phyloP scores from a whole-genome alignment of 2,113 vertebrate genomes.

The Scomber scombrus region DNA sequence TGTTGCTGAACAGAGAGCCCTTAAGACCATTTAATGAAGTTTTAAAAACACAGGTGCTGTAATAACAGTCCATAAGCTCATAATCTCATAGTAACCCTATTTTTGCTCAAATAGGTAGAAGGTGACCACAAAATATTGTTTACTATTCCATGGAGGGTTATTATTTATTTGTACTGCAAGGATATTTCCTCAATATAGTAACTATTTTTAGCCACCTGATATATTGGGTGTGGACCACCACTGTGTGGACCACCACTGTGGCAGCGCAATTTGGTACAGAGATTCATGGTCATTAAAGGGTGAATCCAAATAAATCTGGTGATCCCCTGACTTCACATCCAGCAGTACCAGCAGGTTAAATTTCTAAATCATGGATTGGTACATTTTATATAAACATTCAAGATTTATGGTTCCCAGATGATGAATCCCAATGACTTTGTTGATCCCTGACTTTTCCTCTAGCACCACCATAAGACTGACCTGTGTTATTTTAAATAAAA shows the following conservation, averaged over 20 bases:
- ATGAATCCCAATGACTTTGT: background rate
- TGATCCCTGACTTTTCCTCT: background rate
- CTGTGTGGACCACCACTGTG: too few species aligned
- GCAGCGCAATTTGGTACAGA: too few species aligned
- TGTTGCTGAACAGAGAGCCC: slow-evolving; percentile 29
- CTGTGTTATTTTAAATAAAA: background rate
- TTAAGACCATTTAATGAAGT: slow-evolving; percentile 43
- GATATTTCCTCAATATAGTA: slow-evolving; percentile 11
- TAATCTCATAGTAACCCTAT: slow-evolving; percentile 3
- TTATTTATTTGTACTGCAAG: slow-evolving; percentile 5
- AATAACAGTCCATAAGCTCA: slow-evolving; percentile 46
- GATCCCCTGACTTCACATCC: too few species aligned
- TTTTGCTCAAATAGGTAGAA: slow-evolving; percentile 17
- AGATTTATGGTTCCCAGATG: background rate
- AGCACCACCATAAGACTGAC: background rate
- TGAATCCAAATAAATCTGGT: too few species aligned
- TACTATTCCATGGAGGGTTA: background rate
- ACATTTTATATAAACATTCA: too few species aligned
- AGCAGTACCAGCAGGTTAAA: background rate
- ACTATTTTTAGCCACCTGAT: slow-evolving; percentile 2
- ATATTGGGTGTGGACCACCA: too few species aligned
- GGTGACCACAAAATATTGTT: background rate
- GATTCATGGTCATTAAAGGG: too few species aligned
- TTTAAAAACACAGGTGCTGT: slow-evolving; percentile 58
- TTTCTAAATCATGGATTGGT: background rate